Evolutionary conservation across 30 jellyfish, hydroid and myxozoan species (phyloP).

Genomic region (Pseudorhiza aurosa): DNA sequence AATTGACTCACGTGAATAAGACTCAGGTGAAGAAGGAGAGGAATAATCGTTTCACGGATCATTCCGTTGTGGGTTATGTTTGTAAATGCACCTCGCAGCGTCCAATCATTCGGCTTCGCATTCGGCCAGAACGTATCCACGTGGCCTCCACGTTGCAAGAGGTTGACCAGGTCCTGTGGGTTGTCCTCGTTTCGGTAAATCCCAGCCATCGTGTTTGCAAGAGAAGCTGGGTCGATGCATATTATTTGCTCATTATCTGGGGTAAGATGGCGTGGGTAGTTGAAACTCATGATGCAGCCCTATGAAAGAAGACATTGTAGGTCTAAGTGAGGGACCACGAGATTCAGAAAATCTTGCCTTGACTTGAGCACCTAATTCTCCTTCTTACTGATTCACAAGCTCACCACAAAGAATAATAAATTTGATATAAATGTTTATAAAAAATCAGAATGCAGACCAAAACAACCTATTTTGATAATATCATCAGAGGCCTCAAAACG

Average conservation of each 20-base stretch:
- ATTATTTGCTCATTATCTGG: slow-evolving; percentile 65
- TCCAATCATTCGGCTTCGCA: slow-evolving; percentile 97
- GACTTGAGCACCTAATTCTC: no score
- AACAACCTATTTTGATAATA: no score
- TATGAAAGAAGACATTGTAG: slow-evolving; percentile 4
- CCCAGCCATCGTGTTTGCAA: slow-evolving; percentile 88
- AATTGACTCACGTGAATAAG: slow-evolving; percentile 46
- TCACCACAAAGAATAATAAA: neutral
- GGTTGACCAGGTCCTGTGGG: slow-evolving; percentile 90
- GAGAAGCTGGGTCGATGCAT: slow-evolving; percentile 92
- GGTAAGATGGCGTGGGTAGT: slow-evolving; percentile 64
- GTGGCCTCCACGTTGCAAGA: slow-evolving; percentile 83
- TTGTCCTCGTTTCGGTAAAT: slow-evolving; percentile 88
- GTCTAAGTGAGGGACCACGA: no score
- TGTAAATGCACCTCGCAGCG: slow-evolving; percentile 92
- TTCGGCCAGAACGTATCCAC: slow-evolving; percentile 88
- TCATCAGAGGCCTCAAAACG: no score
- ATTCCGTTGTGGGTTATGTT: slow-evolving; percentile 85
- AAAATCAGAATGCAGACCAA: no score
- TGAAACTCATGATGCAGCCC: slow-evolving; percentile 92
- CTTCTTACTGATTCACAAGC: no score
- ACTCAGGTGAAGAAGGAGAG: slow-evolving; percentile 82
- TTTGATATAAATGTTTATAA: no score
- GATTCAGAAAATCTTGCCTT: no score
- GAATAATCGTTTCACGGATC: slow-evolving; percentile 93